These are phyloP conservation scores for Furcifer pardalis DNA, from an alignment of 2,797 vertebrate species.

Conservation along the genomic window DNA sequence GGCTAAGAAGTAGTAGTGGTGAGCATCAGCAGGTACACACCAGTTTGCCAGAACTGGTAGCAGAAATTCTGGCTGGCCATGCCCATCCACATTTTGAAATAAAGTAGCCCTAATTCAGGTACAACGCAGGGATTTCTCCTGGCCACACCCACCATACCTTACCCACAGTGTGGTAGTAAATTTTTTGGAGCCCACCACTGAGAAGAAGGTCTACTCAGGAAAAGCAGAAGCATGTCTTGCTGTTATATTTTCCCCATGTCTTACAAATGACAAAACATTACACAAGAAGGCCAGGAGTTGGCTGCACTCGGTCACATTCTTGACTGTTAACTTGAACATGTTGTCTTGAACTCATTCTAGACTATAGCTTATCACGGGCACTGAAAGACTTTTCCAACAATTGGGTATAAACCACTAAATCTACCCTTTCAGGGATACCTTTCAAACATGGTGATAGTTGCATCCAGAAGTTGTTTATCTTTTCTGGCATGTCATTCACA, in stretches of 20 bases:
- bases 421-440: neutral
- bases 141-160: too few relatives aligned
- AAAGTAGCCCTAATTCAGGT: too few relatives aligned
- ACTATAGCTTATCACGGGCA: neutral
- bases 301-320: neutral
- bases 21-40: too few relatives aligned
- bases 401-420: neutral
- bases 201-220: too few relatives aligned
- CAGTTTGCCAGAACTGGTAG: too few relatives aligned
- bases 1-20: too few relatives aligned
- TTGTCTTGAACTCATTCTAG: neutral
- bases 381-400: neutral
- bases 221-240: neutral
- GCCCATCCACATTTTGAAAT: too few relatives aligned
- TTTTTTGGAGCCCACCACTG: too few relatives aligned
- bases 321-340: neutral
- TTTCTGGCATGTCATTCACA: neutral
- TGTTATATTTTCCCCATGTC: neutral
- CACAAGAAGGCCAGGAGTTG: neutral
- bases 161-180: too few relatives aligned
- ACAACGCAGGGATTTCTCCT: too few relatives aligned
- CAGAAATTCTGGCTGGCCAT: too few relatives aligned
- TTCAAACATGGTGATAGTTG: neutral
- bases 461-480: neutral
- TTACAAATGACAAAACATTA: neutral